Base-by-base conservation (phyloP, 1,140 invertebrate genomes). In the Trialeurodes vaporariorum region DNA sequence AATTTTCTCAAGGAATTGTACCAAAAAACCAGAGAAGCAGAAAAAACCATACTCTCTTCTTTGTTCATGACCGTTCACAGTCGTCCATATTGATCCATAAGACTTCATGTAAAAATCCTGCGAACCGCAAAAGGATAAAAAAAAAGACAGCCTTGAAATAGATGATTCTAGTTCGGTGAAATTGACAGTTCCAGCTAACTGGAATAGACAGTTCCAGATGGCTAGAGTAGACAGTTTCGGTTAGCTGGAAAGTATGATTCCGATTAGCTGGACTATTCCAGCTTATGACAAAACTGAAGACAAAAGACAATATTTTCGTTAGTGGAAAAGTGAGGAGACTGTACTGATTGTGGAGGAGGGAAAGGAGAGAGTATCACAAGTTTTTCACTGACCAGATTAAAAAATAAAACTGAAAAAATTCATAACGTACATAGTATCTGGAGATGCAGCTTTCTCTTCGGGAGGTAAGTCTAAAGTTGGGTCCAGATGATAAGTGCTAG, bases 391-490 rank as follows among this genome's bases (percentile, higher is more conserved):
- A 59, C 11, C 9, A 9, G 5, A 13, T 25, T 59, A 12, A 65
- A 49, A 49, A n/a, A 22, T 2, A 58, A n/a, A 13, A 25, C 17
- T 5, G 61, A 13, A 34, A 27, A 66, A 26, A 40, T 12, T 63
- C 59, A 49, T 65, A 22, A 72, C 75, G 76, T 72, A 81, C 79
- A 84, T 79, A 25, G 83, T 85, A 68, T 85, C 83, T 2, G 83
- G 83, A 17, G 83, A 82, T 2, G 83, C 77, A n/a, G 82, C 83
- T 70, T 84, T 85, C 65, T 83, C 79, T 69, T 80, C 79, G 1
- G 79, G 71, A 25, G 83, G 83, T 12, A 85, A 76, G 70, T 81
- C 80, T 26, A 77, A 71, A 25, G 77, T 76, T 25, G 79, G 79
- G 65, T 81, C 79, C 17, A 84, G 72, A 40, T 80, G 73, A 11